Evolutionary conservation across 2,888 invertebrate species (phyloP), one percentile per base, ranked within the genome.

Genomic region (Dicyrtoma fusca): DNA sequence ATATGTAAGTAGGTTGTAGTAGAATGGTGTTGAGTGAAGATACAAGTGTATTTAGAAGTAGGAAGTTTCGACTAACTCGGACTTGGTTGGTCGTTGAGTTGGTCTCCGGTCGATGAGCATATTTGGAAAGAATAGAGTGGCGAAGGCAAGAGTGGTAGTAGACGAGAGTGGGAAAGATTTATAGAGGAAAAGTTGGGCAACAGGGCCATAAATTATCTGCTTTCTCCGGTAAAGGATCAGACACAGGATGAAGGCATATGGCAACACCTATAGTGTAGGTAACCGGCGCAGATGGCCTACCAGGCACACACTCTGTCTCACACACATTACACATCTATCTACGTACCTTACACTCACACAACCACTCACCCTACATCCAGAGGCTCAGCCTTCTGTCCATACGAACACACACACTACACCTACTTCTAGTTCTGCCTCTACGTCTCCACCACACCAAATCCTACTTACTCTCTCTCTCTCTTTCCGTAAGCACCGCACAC

Each of bases 121-220:
- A 47, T 42, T 57, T 55, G 68, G 21, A 47, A 47, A 57, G 25
- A 26, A 57, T 69, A 26, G 57, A 69, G 69, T 69, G 57, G 69
- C 45, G 63, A 64, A 45, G 65, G 59, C 4, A 53, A 21, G 53
- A 47, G 19, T 26, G 34, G 66, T 25, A 17, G 62, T 25, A 59
- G 47, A 59, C 47, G 72, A 45, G 65, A 45, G 71, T 45, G 61
- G 34, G 49, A 69, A 64, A 74, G 75, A 75, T 75, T 75, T 72
- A 72, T 75, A 53, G 62, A 21, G 42, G 70, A 72, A 57, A 72
- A 75, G 70, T 72, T 70, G 66, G 72, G 72, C 75, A 75, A 72
- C 75, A 75, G 75, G 72, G 72, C 68, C 63, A 75, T 75, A 75
- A 75, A 75, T 72, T 74, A 69, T 68, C 64, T 53, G 23, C 70